Percentiles rank a stretch among this genome's conserved stretches.
These are phyloP conservation scores for Clarias laeviceps DNA, from an alignment of 2,797 vertebrate species.

Conservation along the genomic window DNA sequence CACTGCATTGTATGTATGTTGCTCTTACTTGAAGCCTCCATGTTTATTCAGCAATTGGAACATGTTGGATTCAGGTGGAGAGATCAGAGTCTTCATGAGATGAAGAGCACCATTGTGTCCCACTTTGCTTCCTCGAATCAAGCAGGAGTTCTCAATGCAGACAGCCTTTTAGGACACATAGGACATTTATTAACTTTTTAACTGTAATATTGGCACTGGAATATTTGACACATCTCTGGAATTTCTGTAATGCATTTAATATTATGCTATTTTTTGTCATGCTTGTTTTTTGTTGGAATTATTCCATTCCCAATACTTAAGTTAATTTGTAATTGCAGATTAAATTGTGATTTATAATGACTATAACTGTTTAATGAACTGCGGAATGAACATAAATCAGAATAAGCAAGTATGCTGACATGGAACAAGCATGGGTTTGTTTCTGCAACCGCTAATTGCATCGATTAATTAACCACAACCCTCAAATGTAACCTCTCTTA, in stretches of 20 bases:
- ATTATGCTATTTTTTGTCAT: neutral
- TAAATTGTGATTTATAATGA: neutral
- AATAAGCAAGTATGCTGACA: neutral
- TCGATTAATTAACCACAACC: neutral
- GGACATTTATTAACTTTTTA: neutral
- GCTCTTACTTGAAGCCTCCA: constrained; percentile 86
- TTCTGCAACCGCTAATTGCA: neutral
- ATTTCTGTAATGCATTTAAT: neutral
- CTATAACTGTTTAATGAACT: neutral
- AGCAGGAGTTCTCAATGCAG: constrained; percentile 95
- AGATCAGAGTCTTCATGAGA: constrained; percentile 82
- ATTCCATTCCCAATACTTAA: neutral
- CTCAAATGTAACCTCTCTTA: neutral
- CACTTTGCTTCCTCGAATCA: constrained; percentile 93
- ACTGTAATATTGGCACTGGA: neutral
- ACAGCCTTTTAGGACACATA: constrained; percentile 72
- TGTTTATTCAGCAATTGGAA: constrained; percentile 82
- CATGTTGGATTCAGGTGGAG: constrained; percentile 83
- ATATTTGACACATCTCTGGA: neutral
- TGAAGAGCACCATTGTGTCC: constrained; percentile 94
- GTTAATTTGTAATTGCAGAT: neutral
- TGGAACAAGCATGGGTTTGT: neutral
- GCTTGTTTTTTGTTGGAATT: neutral
- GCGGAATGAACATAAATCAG: neutral
- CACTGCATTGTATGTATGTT: neutral